Conservation (phyloP, 2,888 invertebrate genomes). For the Stenodema calcarata region DNA sequence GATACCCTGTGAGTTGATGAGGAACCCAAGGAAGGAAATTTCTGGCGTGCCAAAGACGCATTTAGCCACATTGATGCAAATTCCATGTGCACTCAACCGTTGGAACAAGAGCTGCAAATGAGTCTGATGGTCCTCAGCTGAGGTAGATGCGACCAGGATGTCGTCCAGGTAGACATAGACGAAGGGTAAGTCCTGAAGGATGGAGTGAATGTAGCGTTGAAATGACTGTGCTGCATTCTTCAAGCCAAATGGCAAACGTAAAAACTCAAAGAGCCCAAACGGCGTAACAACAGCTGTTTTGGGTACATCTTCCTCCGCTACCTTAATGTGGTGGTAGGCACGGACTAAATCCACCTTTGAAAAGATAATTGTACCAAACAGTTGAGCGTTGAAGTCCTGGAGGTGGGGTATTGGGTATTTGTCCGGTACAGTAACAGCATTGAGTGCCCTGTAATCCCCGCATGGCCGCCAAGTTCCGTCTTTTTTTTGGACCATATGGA, state of each 20-base stretch:
- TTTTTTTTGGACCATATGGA: constrained; percentile 37
- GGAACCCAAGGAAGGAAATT: constrained; percentile 58
- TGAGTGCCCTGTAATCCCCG: constrained; percentile 61
- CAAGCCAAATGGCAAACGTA: constrained; percentile 56
- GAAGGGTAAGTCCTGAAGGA: constrained; percentile 54
- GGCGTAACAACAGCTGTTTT: constrained; percentile 56
- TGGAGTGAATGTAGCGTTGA: constrained; percentile 57
- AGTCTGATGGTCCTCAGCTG: constrained; percentile 54
- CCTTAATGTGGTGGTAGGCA: constrained; percentile 61
- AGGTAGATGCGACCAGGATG: constrained; percentile 54
- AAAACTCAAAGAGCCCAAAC: constrained; percentile 57
- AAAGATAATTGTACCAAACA: constrained; percentile 58
- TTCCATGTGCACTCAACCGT: constrained; percentile 56
- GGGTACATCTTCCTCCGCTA: constrained; percentile 53
- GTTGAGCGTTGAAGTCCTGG: constrained; percentile 57
- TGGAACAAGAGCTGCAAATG: constrained; percentile 54
- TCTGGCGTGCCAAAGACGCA: constrained; percentile 57
- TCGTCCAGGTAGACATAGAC: constrained; percentile 57
- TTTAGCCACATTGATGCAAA: constrained; percentile 59
- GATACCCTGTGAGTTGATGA: constrained; percentile 57
- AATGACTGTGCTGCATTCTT: constrained; percentile 57
- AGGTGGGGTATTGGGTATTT: constrained; percentile 60
- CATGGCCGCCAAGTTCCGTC: constrained; percentile 59
- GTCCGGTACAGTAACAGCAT: constrained; percentile 59
- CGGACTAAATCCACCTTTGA: constrained; percentile 51